Evolutionary conservation across 2,797 vertebrate genomes (phyloP).

Genomic region (Tokudaia muenninki): DNA sequence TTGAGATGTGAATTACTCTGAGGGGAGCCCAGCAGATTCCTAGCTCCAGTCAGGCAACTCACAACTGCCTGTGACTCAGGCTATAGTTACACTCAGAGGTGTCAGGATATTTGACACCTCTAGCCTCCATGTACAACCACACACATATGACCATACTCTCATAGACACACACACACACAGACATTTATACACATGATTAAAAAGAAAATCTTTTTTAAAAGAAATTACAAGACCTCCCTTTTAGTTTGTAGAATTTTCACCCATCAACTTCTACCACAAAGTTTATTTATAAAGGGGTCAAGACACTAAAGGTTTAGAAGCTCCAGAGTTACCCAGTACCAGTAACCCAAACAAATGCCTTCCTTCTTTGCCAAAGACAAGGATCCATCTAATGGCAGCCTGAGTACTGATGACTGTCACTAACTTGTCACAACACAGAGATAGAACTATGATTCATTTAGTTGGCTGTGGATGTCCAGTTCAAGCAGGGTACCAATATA

Average conservation of each 20-base stretch:
- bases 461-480: background rate
- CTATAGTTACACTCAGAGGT: background rate
- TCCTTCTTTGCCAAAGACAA: conserved; percentile 42
- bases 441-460: conserved; percentile 5
- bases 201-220: background rate
- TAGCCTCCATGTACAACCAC: background rate
- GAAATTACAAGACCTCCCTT: conserved; percentile 58
- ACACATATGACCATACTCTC: background rate
- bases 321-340: conserved; percentile 1
- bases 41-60: background rate
- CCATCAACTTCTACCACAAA: conserved; percentile 47
- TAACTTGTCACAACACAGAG: background rate
- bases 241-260: conserved; percentile 16
- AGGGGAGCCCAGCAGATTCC: background rate
- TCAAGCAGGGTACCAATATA: background rate
- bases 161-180: background rate
- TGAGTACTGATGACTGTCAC: background rate
- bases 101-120: background rate
- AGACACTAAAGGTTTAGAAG: conserved; percentile 29
- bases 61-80: background rate
- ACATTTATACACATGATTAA: background rate
- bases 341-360: background rate
- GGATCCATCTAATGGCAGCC: background rate
- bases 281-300: conserved; percentile 53
- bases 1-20: background rate